phyloP scores from a whole-genome alignment of 2,888 invertebrate genomes.

The Dynastes grantii region DNA sequence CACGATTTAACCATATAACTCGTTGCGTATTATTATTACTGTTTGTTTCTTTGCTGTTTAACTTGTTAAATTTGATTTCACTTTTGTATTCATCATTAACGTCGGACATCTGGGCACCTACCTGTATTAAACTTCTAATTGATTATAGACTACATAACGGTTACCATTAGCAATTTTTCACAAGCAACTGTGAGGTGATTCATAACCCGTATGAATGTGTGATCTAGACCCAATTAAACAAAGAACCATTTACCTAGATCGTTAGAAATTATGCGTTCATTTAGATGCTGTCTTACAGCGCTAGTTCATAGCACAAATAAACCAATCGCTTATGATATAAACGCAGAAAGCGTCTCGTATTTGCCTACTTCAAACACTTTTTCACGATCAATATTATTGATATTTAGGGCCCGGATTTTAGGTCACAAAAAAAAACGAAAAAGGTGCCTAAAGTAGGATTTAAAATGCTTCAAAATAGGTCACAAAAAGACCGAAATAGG shows the following conservation, averaged over 20 bases:
- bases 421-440: no score
- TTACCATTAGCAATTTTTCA: neutral
- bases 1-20: no score
- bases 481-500: no score
- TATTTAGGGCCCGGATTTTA: no score
- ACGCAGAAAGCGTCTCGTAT: no score
- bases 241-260: slow-evolving; percentile 25
- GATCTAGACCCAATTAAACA: slow-evolving; percentile 11
- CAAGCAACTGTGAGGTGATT: neutral
- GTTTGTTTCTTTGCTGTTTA: no score
- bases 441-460: no score
- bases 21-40: no score
- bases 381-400: no score
- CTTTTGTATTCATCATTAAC: neutral
- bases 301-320: neutral
- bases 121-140: neutral
- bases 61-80: neutral
- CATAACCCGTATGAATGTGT: neutral
- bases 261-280: neutral
- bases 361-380: no score
- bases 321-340: neutral
- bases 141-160: neutral
- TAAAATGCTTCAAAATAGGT: no score
- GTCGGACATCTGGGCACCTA: neutral
- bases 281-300: neutral